Evolutionary conservation across 2,797 vertebrate species (phyloP).

Genomic region (Centroberyx gerrardi): DNA sequence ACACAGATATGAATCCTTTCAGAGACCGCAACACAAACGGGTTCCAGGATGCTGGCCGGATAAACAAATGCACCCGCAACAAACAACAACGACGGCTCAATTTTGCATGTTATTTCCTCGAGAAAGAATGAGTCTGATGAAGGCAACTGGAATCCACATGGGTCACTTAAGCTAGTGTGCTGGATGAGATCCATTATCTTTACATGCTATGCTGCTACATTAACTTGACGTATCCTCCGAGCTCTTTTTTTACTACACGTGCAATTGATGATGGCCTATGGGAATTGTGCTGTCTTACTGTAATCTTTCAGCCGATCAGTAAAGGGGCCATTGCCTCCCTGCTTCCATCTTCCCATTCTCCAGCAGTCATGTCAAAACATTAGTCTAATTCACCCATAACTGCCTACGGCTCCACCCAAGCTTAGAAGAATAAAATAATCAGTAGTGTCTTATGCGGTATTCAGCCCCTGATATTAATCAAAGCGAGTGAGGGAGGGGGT

Average conservation of each 20-base stretch:
- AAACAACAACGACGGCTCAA: slow-evolving; percentile 19
- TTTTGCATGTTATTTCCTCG: slow-evolving; percentile 14
- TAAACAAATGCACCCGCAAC: slow-evolving; percentile 35
- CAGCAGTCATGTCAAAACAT: slow-evolving; percentile 54
- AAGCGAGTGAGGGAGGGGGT: slow-evolving; percentile 12
- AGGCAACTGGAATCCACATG: slow-evolving; percentile 39
- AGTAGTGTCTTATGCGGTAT: slow-evolving; percentile 37
- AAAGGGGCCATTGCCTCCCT: slow-evolving; percentile 34
- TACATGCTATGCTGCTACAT: slow-evolving; percentile 39
- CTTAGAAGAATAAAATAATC: slow-evolving; percentile 50
- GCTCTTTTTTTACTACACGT: slow-evolving; percentile 30
- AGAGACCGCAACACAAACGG: slow-evolving; percentile 21
- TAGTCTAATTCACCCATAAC: slow-evolving; percentile 56
- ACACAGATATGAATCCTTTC: slow-evolving; percentile 35
- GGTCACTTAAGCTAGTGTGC: slow-evolving; percentile 29
- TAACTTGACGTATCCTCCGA: slow-evolving; percentile 46
- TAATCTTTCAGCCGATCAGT: slow-evolving; percentile 44
- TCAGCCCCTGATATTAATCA: slow-evolving; percentile 56
- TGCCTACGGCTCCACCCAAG: slow-evolving; percentile 38
- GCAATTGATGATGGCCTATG: slow-evolving; percentile 31
- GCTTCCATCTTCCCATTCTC: slow-evolving; percentile 40
- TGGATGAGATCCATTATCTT: slow-evolving; percentile 43
- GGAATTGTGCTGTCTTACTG: slow-evolving; percentile 28
- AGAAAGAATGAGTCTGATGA: neutral
- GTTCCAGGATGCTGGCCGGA: slow-evolving; percentile 36